phyloP scores from a whole-genome alignment of 2,797 vertebrate species.

The Lacerta agilis region DNA sequence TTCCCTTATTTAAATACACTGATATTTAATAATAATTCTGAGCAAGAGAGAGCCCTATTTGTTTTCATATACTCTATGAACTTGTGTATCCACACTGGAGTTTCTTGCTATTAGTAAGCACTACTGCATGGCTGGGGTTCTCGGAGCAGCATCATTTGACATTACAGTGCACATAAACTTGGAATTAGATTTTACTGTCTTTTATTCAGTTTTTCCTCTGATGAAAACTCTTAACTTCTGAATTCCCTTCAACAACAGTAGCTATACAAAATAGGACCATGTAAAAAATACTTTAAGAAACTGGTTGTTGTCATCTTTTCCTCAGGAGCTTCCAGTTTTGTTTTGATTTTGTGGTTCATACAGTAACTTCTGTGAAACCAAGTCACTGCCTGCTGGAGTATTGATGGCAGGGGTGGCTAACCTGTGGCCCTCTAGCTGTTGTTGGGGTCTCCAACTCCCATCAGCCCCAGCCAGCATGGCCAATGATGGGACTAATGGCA shows the following conservation, averaged over 20 bases:
- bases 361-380: background rate
- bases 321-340: background rate
- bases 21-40: conserved; percentile 3
- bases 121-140: background rate
- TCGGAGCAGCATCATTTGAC: background rate
- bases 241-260: background rate
- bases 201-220: background rate
- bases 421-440: no score
- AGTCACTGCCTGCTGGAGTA: background rate
- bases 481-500: no score
- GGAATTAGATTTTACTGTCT: background rate
- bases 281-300: background rate
- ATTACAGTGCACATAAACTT: background rate
- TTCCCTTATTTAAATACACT: background rate
- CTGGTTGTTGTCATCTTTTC: background rate
- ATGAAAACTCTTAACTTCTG: background rate
- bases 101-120: background rate
- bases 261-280: background rate
- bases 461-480: no score
- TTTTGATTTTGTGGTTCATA: background rate
- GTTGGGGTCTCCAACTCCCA: no score
- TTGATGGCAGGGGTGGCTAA: background rate
- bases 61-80: background rate
- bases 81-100: background rate
- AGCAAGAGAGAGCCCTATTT: background rate